Conservation (phyloP, 2,888 invertebrate species). For the Mechanitis messenoides region DNA sequence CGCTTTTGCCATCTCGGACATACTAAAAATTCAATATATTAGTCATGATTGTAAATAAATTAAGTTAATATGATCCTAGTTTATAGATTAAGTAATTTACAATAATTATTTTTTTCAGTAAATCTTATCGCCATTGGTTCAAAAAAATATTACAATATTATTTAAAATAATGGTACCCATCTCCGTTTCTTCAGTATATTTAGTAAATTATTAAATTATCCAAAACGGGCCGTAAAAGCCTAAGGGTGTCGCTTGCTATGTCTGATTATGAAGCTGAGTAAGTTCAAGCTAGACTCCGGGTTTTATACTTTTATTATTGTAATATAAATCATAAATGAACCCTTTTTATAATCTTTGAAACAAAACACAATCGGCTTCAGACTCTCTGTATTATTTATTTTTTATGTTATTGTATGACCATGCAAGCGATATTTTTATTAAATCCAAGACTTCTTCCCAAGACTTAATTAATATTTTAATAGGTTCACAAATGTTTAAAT, state of each 20-base stretch:
- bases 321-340: slow-evolving; percentile 64
- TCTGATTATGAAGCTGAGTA: slow-evolving; percentile 56
- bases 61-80: too few relatives aligned
- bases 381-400: slow-evolving; percentile 60
- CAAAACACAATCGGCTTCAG: slow-evolving; percentile 59
- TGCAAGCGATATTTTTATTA: slow-evolving; percentile 46
- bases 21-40: too few relatives aligned
- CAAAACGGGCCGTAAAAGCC: slow-evolving; percentile 47
- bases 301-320: slow-evolving; percentile 67
- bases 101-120: too few relatives aligned
- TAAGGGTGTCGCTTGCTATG: slow-evolving; percentile 49
- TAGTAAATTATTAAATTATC: slow-evolving; percentile 44
- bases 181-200: slow-evolving; percentile 7
- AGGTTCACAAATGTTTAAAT: too few relatives aligned
- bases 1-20: too few relatives aligned
- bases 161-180: too few relatives aligned
- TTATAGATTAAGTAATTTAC: too few relatives aligned
- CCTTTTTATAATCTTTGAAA: slow-evolving; percentile 59
- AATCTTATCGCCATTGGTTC: too few relatives aligned
- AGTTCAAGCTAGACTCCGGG: slow-evolving; percentile 50
- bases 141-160: too few relatives aligned
- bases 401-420: slow-evolving; percentile 44
- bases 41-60: too few relatives aligned
- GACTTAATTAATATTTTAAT: too few relatives aligned
- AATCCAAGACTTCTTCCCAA: slow-evolving; percentile 36